Evolutionary conservation across 2,113 vertebrate genomes (phyloP).

Genomic region (Neoarius graeffei): DNA sequence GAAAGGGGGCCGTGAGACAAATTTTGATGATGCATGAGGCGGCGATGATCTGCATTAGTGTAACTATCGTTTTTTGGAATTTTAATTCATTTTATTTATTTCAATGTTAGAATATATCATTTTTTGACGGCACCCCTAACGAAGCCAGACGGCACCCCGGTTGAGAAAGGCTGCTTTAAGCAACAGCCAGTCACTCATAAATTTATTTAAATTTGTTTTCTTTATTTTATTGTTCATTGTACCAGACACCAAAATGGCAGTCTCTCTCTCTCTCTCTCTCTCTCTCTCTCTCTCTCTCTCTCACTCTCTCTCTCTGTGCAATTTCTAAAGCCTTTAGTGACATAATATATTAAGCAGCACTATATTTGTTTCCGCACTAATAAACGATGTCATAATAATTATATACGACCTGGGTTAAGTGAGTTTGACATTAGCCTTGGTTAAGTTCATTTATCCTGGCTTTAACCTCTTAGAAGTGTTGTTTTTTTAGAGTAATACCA

Average conservation of each 20-base stretch:
- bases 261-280: too few species aligned
- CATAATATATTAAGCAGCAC: neutral
- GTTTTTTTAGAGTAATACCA: neutral
- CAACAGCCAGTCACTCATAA: neutral
- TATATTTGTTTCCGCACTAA: neutral
- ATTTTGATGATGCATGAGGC: too few species aligned
- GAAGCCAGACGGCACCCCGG: too few species aligned
- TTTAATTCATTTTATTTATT: too few species aligned
- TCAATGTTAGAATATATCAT: too few species aligned
- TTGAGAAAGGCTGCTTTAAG: too few species aligned
- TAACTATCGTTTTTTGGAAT: too few species aligned
- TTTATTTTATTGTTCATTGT: neutral
- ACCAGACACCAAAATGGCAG: neutral
- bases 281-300: too few species aligned
- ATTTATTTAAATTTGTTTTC: neutral
- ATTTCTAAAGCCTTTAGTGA: neutral
- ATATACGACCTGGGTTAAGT: neutral
- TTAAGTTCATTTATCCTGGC: neutral
- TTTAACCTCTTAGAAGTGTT: neutral
- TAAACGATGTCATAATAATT: neutral
- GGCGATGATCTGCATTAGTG: too few species aligned
- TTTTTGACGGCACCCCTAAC: too few species aligned
- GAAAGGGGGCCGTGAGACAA: too few species aligned
- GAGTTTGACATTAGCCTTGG: neutral
- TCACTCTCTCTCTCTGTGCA: neutral